Base-by-base conservation (phyloP, 2,113 vertebrate species). In the Peromyscus polionotus region DNA sequence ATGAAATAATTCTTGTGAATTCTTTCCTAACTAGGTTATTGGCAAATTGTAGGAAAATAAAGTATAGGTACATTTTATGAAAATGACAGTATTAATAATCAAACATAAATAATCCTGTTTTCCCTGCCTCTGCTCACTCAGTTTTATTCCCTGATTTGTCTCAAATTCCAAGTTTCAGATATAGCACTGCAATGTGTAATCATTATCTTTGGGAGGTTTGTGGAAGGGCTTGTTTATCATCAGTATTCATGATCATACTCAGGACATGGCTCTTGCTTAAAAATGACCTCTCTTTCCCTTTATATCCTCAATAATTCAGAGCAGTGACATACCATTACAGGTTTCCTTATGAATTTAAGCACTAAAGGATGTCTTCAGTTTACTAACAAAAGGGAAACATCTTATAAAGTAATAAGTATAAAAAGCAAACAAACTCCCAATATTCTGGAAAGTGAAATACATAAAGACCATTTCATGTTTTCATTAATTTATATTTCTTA, bases 1-100 rank as follows among this genome's bases (percentile, higher is more conserved):
- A 91, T 51, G 79, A 76, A 54, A 89, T 94, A 70, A 94, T 87
- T 86, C 28, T n/a, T 31, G 7, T 51, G 26, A 75, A 93, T 19
- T 67, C 4, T 16, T 93, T 89, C 65, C 48, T 92, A 51, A 92
- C 48, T 63, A 77, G 42, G 24, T 70, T 92, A 36, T 92, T 39
- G 75, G 73, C 3, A 92, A 91, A 63, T 70, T 95, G 19, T 12
- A 96, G 28, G 36, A n/a, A 9, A 79, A 42, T 9, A 61, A 93
- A 96, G 33, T 10, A 72, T 9, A 95, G 84, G 26, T 10, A 72
- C 12, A 54, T 33, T 45, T 57, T 72, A 48, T 17, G 33, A 26
- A 84, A 93, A 61, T 28, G 39, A 42, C n/a, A 61, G 42, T 61
- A 79, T 57, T 57, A 48, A 92, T 45, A 79, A 73, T 67, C 26